Conservation (phyloP, 2,797 vertebrate genomes). For the Acipenser oxyrinchus region DNA sequence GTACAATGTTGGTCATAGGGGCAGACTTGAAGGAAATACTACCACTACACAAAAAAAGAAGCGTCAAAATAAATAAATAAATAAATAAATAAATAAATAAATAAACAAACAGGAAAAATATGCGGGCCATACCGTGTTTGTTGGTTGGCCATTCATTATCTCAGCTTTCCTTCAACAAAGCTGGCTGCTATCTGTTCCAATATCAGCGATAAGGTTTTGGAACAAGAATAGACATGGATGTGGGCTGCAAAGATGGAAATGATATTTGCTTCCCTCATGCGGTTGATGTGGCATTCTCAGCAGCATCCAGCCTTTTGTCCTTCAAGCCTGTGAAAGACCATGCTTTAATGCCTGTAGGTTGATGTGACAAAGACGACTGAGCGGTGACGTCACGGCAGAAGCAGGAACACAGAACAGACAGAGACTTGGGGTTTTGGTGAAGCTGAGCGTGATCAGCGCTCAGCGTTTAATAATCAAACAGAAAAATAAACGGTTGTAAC, state of each 20-base stretch:
- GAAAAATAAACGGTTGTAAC: no score
- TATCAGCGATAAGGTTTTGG: constrained; percentile 38
- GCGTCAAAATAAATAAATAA: constrained; percentile 17
- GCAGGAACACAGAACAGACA: no score
- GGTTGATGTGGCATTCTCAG: constrained; percentile 28
- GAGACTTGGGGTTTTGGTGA: no score
- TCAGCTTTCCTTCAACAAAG: constrained; percentile 32
- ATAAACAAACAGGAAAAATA: constrained; percentile 30
- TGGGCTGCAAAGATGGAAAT: constrained; percentile 50
- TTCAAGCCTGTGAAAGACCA: constrained; percentile 45
- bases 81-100: constrained; percentile 26
- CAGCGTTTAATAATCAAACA: no score
- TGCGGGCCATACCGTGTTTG: constrained; percentile 19
- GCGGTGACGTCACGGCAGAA: no score
- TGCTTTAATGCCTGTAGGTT: constrained; percentile 60
- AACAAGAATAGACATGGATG: constrained; percentile 45
- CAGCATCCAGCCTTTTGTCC: constrained; percentile 54
- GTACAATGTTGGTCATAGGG: constrained; percentile 63
- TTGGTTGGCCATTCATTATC: constrained; percentile 34
- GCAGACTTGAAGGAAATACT: constrained; percentile 74
- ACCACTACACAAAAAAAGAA: constrained; percentile 47
- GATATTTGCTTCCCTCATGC: constrained; percentile 48
- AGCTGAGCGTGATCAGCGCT: no score
- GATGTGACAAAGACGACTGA: no score
- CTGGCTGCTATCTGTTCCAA: constrained; percentile 49